These are phyloP conservation scores for Deilephila porcellus DNA, from an alignment of 2,888 invertebrate species.

Conservation along the genomic window DNA sequence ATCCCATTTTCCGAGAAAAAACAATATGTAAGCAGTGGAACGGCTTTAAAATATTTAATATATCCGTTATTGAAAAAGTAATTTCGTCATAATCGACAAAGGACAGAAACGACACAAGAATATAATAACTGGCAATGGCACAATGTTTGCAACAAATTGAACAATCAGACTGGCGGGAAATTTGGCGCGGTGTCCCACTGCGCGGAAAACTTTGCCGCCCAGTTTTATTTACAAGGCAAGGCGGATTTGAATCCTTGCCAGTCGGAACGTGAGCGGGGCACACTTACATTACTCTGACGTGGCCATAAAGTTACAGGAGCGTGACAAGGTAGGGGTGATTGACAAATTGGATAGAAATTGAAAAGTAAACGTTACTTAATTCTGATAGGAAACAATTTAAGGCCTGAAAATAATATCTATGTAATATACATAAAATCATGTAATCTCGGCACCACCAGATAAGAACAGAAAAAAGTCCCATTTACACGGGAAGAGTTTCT, in stretches of 20 bases:
- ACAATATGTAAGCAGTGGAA: too few relatives aligned
- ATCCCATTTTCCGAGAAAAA: too few relatives aligned
- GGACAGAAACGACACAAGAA: neutral
- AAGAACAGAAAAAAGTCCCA: too few relatives aligned
- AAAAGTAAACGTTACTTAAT: too few relatives aligned
- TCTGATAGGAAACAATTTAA: too few relatives aligned
- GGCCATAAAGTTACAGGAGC: constrained; percentile 2
- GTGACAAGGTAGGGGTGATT: neutral
- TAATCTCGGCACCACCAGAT: too few relatives aligned
- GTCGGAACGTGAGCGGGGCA: constrained; percentile 35
- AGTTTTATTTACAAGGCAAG: constrained; percentile 54
- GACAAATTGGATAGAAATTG: too few relatives aligned
- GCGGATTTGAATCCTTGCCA: constrained; percentile 66
- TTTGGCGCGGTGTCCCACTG: constrained; percentile 43
- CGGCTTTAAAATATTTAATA: too few relatives aligned
- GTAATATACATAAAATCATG: too few relatives aligned
- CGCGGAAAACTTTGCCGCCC: constrained; percentile 37
- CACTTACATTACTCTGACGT: constrained; percentile 6
- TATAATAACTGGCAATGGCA: constrained; percentile 38
- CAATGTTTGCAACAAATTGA: constrained; percentile 52
- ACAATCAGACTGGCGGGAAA: constrained; percentile 49
- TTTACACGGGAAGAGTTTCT: too few relatives aligned
- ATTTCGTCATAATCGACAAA: neutral
- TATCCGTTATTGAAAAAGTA: neutral
- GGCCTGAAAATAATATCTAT: too few relatives aligned